Evolutionary conservation across 2,113 vertebrate species (phyloP).

Genomic region (Gopherus evgoodei): DNA sequence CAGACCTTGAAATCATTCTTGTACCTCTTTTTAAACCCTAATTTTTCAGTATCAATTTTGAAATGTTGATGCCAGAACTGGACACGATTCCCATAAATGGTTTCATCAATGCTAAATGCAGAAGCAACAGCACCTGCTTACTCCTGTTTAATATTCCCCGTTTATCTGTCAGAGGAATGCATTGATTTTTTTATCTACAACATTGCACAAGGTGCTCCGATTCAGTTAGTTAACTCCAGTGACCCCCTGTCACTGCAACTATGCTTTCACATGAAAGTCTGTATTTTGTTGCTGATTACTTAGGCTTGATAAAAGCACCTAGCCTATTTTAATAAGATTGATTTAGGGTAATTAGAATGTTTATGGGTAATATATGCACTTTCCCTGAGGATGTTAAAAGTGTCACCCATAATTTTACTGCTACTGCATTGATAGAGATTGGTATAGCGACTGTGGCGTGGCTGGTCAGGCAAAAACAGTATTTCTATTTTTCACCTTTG

Average conservation of each 20-base stretch:
- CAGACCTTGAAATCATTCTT: neutral
- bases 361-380: slow-evolving; percentile 20
- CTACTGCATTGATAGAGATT: neutral
- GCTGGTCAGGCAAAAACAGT: neutral
- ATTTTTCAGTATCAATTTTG: neutral
- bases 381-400: slow-evolving; percentile 9
- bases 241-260: neutral
- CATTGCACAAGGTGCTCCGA: neutral
- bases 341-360: neutral
- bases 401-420: neutral
- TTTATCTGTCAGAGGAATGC: neutral
- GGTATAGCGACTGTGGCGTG: neutral
- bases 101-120: neutral
- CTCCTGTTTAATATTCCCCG: neutral
- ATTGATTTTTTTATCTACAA: neutral
- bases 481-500: neutral
- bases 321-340: neutral
- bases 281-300: neutral
- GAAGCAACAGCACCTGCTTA: neutral
- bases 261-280: neutral
- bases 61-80: neutral
- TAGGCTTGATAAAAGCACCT: neutral
- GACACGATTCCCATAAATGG: neutral
- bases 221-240: rapidly evolving
- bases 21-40: neutral